Conservation (phyloP, 2,797 vertebrate species). For the Micropoecilia bifurca region DNA sequence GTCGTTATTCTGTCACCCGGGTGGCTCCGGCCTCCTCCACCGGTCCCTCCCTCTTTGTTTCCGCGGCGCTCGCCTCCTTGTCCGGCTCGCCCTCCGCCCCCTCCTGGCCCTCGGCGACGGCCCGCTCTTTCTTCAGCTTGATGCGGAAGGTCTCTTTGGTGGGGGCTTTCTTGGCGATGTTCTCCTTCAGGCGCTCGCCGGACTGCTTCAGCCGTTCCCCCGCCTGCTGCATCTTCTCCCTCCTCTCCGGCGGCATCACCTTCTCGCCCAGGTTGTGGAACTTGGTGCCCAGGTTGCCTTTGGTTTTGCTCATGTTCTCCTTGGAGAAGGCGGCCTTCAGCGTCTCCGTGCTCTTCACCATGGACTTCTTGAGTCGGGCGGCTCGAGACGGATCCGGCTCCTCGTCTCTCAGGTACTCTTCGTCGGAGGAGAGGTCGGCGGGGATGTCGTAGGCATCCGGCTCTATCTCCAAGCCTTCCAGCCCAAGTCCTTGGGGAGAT, state of each 20-base stretch:
- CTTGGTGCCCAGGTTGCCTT: conserved; percentile 90
- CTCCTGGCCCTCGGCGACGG: conserved; percentile 86
- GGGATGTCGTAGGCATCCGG: conserved; percentile 86
- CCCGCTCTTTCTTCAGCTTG: conserved; percentile 89
- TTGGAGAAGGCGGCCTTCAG: conserved; percentile 96
- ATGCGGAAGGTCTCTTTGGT: conserved; percentile 90
- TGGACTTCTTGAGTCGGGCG: conserved; percentile 87
- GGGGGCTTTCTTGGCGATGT: conserved; percentile 90
- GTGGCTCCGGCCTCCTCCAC: conserved; percentile 73
- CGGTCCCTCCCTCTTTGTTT: conserved; percentile 85
- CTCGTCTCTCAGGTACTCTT: conserved; percentile 92
- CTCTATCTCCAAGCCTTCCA: conserved; percentile 76
- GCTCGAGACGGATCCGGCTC: conserved; percentile 85
- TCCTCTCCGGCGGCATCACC: conserved; percentile 90
- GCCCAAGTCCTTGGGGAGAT: conserved; percentile 70
- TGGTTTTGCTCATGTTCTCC: conserved; percentile 93
- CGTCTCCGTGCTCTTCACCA: conserved; percentile 89
- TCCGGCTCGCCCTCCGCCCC: conserved; percentile 67
- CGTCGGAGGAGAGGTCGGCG: conserved; percentile 91
- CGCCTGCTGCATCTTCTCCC: conserved; percentile 92
- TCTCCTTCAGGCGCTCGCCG: conserved; percentile 90
- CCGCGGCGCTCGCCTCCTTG: conserved; percentile 73
- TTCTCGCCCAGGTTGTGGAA: conserved; percentile 92
- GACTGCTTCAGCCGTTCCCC: conserved; percentile 89
- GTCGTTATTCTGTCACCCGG: conserved; percentile 76